Base-by-base conservation (phyloP, 92 coral and sea anemone species). In the Anthopleura xanthogrammica region DNA sequence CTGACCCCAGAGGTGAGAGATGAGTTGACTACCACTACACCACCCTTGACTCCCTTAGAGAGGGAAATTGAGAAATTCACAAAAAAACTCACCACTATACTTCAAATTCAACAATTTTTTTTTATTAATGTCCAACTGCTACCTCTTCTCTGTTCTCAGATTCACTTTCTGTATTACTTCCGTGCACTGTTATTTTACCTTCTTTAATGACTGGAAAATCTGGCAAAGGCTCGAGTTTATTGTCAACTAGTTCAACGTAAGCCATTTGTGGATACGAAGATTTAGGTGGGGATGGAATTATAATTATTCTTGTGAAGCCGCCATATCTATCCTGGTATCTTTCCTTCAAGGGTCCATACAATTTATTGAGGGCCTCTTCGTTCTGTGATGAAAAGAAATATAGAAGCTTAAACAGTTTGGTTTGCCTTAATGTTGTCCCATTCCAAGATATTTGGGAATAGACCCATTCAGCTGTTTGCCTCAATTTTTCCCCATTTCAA, bases 261-360 rank as follows among this genome's bases (percentile, higher is more conserved):
- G 99, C 99, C 99, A 97, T 97, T 77, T 87, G 90, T 29, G 99
- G 99, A 39, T 87, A 94, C 16, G 90, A 78, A 4, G 94, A 90
- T 41, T 90, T 88, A 2, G 96, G 87, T 75, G 99, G 98, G 79
- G 89, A 91, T 7, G 98, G 97, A 77, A 97, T 94, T 14, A 77
- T 92, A 41, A 90, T 87, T 52, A 97, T 89, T 60, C 78, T 82
- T 3, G 94, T 98, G 92, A 90, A 97, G 19, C 92, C 90, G 58
- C 99, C 99, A 84, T 97, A 97, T 88, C 90, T 82, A 88, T 94
- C 98, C 78, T 81, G 46, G 76, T 97, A 97, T 66, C 99, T 87
- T 12, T 91, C 91, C 72, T 90, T 95, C 39, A 97, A 87, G 17
- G 94, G 89, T 12, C 86, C 92, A 71, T 92, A 97, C 11, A 97